Conservation (phyloP, 2,797 vertebrate species). For the Ptychobarbus kaznakovi region DNA sequence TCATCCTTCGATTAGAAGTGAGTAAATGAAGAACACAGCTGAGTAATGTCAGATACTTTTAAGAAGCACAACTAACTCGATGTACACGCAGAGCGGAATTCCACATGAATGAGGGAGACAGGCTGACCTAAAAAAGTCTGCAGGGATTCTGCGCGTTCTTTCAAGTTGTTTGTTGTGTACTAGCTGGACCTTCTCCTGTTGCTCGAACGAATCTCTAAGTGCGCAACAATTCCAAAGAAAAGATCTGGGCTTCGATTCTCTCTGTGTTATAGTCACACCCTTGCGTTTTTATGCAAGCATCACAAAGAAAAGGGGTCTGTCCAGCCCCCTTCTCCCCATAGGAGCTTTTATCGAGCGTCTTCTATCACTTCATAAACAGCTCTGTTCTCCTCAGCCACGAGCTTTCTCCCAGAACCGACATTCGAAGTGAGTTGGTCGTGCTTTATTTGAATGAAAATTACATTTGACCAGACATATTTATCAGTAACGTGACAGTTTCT, state of each 20-base stretch:
- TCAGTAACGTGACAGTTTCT: neutral
- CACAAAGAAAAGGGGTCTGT: constrained; percentile 2
- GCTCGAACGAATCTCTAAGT: neutral
- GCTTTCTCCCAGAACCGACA: neutral
- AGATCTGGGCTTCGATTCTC: neutral
- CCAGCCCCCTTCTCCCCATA: constrained; percentile 6
- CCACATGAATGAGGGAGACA: neutral
- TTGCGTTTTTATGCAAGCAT: neutral
- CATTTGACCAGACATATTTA: neutral
- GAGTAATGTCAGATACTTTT: neutral
- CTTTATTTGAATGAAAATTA: neutral
- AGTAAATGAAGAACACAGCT: neutral
- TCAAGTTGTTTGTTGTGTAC: neutral
- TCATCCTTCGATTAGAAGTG: constrained; percentile 64
- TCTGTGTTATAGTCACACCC: constrained; percentile 10
- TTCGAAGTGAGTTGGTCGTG: constrained; percentile 26
- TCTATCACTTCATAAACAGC: constrained; percentile 20
- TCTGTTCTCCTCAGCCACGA: neutral
- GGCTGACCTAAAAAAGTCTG: neutral
- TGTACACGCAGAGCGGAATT: neutral
- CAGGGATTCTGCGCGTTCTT: neutral
- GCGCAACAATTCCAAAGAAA: neutral
- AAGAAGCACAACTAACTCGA: neutral
- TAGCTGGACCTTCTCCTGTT: neutral
- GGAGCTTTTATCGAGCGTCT: neutral